These are phyloP conservation scores for Tetheella fluctuosa DNA, from an alignment of 2,888 invertebrate species.

Conservation along the genomic window DNA sequence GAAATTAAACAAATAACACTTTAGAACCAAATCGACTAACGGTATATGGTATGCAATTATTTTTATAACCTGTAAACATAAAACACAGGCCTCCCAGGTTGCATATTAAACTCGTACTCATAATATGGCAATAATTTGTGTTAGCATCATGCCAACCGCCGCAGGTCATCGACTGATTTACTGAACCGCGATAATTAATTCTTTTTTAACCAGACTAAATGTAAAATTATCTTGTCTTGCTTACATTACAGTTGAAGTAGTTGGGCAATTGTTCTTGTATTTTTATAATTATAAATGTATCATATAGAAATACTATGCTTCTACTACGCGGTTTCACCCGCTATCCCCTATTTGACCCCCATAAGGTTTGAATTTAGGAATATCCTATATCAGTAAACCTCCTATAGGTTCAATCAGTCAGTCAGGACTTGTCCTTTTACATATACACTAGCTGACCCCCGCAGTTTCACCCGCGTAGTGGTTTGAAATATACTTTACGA, in stretches of 20 bases:
- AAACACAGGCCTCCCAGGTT: not conserved
- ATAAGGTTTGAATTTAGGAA: too few relatives aligned
- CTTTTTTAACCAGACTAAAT: not conserved
- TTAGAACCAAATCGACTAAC: not conserved
- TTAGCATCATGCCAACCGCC: too few relatives aligned
- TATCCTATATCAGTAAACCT: too few relatives aligned
- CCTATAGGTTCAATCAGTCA: too few relatives aligned
- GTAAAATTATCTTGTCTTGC: not conserved
- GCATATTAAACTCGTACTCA: not conserved
- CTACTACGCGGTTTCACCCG: too few relatives aligned
- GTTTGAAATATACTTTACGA: too few relatives aligned
- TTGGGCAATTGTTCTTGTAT: not conserved
- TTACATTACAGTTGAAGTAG: too few relatives aligned
- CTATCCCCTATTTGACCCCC: too few relatives aligned
- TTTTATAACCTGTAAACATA: not conserved
- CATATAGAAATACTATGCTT: not conserved
- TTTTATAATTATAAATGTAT: not conserved
- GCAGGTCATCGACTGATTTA: not conserved
- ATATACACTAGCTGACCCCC: too few relatives aligned
- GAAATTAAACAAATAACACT: not conserved
- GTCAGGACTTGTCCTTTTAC: too few relatives aligned
- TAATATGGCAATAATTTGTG: not conserved
- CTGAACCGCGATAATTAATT: not conserved
- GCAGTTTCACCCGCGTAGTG: too few relatives aligned
- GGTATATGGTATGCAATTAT: not conserved